Evolutionary conservation across 2,888 invertebrate genomes (phyloP).

Genomic region (Chrysomela aeneicollis): DNA sequence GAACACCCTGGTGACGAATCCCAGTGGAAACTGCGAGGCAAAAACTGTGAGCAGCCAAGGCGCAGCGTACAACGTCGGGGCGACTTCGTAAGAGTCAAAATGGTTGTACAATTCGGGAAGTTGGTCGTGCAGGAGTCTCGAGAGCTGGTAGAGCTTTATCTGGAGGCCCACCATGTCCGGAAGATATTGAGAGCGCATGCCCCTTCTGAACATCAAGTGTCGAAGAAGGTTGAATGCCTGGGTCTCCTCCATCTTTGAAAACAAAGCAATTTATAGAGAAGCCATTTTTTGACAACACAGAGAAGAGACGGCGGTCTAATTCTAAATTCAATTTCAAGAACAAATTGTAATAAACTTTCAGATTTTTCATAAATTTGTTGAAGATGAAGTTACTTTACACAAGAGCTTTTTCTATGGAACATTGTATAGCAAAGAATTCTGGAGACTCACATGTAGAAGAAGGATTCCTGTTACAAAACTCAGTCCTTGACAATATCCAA

Average conservation of each 20-base stretch:
- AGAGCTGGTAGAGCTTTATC: conserved; percentile 88
- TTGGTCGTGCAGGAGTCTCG: conserved; percentile 88
- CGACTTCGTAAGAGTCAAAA: conserved; percentile 87
- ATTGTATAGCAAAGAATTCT: too few relatives aligned
- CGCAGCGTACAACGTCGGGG: conserved; percentile 94
- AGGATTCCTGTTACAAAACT: conserved; percentile 95
- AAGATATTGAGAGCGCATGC: conserved; percentile 86
- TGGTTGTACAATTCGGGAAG: conserved; percentile 87
- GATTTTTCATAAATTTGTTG: too few relatives aligned
- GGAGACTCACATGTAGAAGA: conserved; percentile 83
- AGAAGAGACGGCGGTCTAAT: too few relatives aligned
- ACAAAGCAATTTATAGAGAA: too few relatives aligned
- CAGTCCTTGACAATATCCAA: conserved; percentile 96
- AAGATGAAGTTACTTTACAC: too few relatives aligned
- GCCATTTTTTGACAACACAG: too few relatives aligned
- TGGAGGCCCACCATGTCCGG: conserved; percentile 96
- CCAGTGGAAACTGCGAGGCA: conserved; percentile 95
- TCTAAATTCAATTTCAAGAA: too few relatives aligned
- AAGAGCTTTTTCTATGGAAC: too few relatives aligned
- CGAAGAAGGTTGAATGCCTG: conserved; percentile 87
- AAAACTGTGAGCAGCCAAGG: conserved; percentile 97
- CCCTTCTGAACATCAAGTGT: conserved; percentile 91
- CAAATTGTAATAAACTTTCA: too few relatives aligned
- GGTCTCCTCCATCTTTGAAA: conserved; percentile 94
- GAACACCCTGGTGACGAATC: conserved; percentile 93